Evolutionary conservation across 2,113 vertebrate species (phyloP).

Genomic region (Chloroceryle aenea): DNA sequence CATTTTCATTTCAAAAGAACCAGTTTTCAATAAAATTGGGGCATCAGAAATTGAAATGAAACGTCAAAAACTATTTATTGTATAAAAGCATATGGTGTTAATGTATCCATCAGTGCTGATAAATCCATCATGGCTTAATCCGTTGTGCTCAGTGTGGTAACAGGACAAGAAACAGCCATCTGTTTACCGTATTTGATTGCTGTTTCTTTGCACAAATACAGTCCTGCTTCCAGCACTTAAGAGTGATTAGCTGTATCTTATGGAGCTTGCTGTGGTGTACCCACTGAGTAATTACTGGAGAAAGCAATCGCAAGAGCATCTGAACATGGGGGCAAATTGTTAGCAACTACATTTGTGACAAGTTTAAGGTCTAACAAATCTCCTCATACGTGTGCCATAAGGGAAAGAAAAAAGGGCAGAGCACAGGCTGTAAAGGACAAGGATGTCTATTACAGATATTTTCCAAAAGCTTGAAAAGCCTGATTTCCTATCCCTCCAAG

Average conservation of each 20-base stretch:
- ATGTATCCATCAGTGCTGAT: slow-evolving; percentile 61
- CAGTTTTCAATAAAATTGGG: background rate
- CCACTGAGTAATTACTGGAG: slow-evolving; percentile 63
- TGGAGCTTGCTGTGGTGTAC: slow-evolving; percentile 22
- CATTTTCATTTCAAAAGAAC: background rate
- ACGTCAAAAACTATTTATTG: slow-evolving; percentile 59
- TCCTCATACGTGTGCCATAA: background rate
- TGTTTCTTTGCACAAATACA: slow-evolving; percentile 62
- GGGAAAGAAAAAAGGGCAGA: slow-evolving; percentile 4
- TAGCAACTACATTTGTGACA: slow-evolving; percentile 39
- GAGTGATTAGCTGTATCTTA: slow-evolving; percentile 70
- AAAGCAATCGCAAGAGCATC: slow-evolving; percentile 32
- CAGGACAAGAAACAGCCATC: slow-evolving; percentile 69
- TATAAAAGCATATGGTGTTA: slow-evolving; percentile 55
- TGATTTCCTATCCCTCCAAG: slow-evolving; percentile 12
- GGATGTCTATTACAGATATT: background rate
- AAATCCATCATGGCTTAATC: slow-evolving; percentile 64
- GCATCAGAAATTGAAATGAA: slow-evolving; percentile 38
- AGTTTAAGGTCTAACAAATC: slow-evolving; percentile 49
- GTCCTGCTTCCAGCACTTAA: slow-evolving; percentile 67
- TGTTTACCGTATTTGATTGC: slow-evolving; percentile 73
- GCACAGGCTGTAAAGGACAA: background rate
- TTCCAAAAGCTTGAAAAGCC: slow-evolving; percentile 39
- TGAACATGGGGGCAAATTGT: slow-evolving; percentile 41
- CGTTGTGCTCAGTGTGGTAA: slow-evolving; percentile 61